Evolutionary conservation across 2,113 vertebrate genomes (phyloP), one percentile per base, ranked within the genome.

Genomic region (Chlamydotis undulata): DNA sequence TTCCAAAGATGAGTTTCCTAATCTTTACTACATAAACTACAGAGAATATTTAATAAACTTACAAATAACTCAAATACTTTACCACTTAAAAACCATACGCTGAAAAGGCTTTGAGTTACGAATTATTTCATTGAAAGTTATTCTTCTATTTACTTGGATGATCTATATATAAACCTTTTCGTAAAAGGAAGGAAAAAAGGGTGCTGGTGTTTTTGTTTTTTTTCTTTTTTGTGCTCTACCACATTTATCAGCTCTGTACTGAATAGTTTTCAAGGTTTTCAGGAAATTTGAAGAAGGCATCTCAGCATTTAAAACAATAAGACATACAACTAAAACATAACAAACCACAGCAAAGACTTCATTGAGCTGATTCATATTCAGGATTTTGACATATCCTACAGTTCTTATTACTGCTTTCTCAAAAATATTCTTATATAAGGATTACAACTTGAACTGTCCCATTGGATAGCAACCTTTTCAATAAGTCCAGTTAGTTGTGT

Each of bases 21-120:
- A 79, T 90, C 78, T 74, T 93, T 78, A 26, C 37, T 77, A 29
- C 18, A 76, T 29, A 74, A 94, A 87, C 41, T 87, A 67, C 56
- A 43, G 64, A 67, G 22, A 94, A 14, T 14, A 33, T n/a, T 82
- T 91, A 68, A 45, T 69, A 31, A 13, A 25, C 15, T 63, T 69
- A 25, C 25, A 53, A 53, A 43, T 70, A 81, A 29, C 16, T 52
- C 2, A 12, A 63, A 87, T 61, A n/a, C 9, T 78, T 59, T 59
- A 23, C 16, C n/a, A 22, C 8, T 57, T 80, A 60, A 84, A 70
- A 50, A 43, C 0, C 2, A 5, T 56, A 25, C 12, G 8, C 64
- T 71, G 19, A 71, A 73, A 82, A 56, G 5, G 3, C 31, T 81
- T 63, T 81, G 12, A 14, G 4, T 81, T 84, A 60, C 23, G 17